Percentiles rank a stretch among this genome's conserved stretches.
Evolutionary conservation across 2,797 vertebrate genomes (phyloP).

Genomic region (Acanthornis magna): DNA sequence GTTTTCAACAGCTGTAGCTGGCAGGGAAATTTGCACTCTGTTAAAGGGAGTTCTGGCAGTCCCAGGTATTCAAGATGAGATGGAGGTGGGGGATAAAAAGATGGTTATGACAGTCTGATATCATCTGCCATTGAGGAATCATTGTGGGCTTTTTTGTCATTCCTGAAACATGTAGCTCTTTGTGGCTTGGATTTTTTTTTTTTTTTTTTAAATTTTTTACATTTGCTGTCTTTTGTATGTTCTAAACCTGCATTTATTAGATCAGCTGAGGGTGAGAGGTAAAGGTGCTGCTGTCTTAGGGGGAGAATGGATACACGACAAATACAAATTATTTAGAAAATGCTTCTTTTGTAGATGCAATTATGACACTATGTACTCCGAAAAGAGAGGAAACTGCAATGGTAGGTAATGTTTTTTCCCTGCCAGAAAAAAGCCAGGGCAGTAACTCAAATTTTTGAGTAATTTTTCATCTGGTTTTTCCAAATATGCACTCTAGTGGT

Average conservation of each 20-base stretch:
- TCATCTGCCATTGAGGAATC: background rate
- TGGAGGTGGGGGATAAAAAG: background rate
- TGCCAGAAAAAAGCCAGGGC: background rate
- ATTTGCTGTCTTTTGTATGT: background rate
- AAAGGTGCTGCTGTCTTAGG: background rate
- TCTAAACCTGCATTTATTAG: background rate
- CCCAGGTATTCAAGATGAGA: conserved; percentile 8
- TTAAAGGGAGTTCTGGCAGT: conserved; percentile 9
- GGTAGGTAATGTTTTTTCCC: background rate
- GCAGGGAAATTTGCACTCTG: background rate
- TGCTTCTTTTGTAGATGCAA: background rate
- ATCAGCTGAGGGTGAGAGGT: background rate
- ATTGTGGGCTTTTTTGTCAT: background rate
- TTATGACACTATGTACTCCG: background rate
- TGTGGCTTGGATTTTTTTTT: background rate
- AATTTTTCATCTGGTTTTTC: background rate
- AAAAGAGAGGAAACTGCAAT: background rate
- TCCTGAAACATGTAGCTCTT: background rate
- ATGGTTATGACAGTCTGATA: background rate
- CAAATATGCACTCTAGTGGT: background rate
- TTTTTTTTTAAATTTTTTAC: background rate
- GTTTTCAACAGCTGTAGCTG: conserved; percentile 37
- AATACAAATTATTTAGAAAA: background rate
- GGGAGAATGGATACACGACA: background rate
- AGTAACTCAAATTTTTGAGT: background rate